These are phyloP conservation scores for Alexandromys fortis DNA, from an alignment of 2,113 vertebrate genomes.

Conservation along the genomic window DNA sequence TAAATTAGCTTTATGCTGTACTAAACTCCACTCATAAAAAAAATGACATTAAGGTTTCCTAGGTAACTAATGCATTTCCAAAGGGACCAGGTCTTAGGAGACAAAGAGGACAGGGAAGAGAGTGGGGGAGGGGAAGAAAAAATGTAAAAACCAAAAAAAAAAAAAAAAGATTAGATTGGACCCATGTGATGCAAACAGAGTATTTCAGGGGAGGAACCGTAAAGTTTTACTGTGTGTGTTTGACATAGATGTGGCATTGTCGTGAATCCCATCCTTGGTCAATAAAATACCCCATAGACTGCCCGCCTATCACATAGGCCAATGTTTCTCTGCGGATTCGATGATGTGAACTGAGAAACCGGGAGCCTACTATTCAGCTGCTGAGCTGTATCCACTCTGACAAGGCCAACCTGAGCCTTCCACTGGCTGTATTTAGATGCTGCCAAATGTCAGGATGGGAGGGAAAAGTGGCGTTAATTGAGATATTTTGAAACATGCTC, in stretches of 20 bases:
- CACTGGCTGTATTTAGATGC: background rate
- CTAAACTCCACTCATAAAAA: constrained; percentile 77
- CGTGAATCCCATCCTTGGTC: constrained; percentile 65
- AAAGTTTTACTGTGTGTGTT: constrained; percentile 68
- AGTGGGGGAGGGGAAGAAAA: constrained; percentile 29
- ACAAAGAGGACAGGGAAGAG: constrained; percentile 64
- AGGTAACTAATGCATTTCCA: constrained; percentile 82
- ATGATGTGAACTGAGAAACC: background rate
- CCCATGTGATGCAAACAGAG: constrained; percentile 75
- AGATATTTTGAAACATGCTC: background rate
- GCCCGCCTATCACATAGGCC: background rate
- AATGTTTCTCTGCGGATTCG: background rate
- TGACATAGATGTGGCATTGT: constrained; percentile 43
- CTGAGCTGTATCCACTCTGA: background rate
- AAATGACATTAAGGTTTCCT: constrained; percentile 80
- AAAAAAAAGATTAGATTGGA: constrained; percentile 21
- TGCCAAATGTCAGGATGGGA: background rate
- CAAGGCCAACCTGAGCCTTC: background rate
- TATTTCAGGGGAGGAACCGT: constrained; percentile 68
- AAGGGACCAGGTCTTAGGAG: constrained; percentile 74
- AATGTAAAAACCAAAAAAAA: background rate
- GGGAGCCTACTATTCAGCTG: background rate
- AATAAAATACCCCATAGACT: background rate
- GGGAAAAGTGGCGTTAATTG: background rate
- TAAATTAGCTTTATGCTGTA: constrained; percentile 79